Evolutionary conservation across 2,113 vertebrate species (phyloP).

Genomic region (Vicugna pacos): DNA sequence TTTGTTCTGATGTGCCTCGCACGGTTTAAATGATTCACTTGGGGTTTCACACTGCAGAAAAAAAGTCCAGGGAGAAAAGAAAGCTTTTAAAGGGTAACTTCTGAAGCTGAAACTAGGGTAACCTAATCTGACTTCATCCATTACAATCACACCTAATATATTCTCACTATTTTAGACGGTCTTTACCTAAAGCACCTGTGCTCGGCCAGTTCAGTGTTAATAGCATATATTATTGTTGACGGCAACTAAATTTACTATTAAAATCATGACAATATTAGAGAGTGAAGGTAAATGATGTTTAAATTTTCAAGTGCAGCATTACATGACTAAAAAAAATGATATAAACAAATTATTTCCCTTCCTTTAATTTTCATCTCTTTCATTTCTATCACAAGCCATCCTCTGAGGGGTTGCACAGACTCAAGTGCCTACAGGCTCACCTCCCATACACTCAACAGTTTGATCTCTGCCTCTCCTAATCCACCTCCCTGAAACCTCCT

Average conservation of each 20-base stretch:
- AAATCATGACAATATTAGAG: background rate
- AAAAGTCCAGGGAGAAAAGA: constrained; percentile 20
- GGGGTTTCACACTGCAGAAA: constrained; percentile 93
- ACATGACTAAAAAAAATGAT: background rate
- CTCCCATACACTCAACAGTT: background rate
- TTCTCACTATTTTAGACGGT: background rate
- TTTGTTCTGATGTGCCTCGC: constrained; percentile 96
- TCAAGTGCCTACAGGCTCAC: background rate
- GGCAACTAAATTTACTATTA: background rate
- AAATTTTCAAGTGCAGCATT: background rate
- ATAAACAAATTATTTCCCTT: background rate
- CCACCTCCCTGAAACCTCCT: background rate
- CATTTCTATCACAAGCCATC: background rate
- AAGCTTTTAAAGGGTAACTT: background rate
- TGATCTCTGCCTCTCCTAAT: background rate
- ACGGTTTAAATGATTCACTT: constrained; percentile 92
- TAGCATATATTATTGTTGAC: background rate
- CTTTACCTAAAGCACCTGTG: background rate
- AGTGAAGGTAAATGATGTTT: background rate
- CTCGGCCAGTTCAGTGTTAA: background rate
- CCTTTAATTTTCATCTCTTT: background rate
- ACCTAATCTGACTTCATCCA: background rate
- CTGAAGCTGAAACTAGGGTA: background rate
- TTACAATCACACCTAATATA: background rate
- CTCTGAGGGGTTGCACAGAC: background rate